phyloP scores from a whole-genome alignment of 2,797 vertebrate genomes.

The Danio choprae region DNA sequence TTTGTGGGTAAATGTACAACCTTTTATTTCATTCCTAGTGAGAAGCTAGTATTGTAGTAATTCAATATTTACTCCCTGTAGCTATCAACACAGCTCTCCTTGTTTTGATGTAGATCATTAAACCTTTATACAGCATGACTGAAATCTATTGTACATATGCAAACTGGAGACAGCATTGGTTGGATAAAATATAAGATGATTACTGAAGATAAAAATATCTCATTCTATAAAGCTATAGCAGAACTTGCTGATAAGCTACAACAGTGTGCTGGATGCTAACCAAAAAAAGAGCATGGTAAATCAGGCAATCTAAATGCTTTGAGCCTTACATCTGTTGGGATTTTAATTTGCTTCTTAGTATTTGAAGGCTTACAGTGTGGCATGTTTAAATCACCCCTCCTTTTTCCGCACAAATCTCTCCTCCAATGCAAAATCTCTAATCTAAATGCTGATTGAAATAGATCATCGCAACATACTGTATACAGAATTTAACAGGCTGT shows the following conservation, averaged over 20 bases:
- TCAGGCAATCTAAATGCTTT: not conserved
- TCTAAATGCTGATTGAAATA: slow-evolving; percentile 11
- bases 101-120: too few relatives aligned
- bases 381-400: not conserved
- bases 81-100: too few relatives aligned
- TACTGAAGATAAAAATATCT: too few relatives aligned
- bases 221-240: too few relatives aligned
- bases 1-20: too few relatives aligned
- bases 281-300: slow-evolving; percentile 6
- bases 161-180: too few relatives aligned
- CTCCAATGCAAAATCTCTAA: not conserved
- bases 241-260: not conserved
- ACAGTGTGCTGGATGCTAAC: not conserved
- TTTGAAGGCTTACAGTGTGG: slow-evolving; percentile 11
- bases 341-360: not conserved
- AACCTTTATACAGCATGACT: too few relatives aligned
- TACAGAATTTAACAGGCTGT: not conserved
- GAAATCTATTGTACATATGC: too few relatives aligned
- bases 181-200: too few relatives aligned
- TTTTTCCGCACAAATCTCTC: not conserved
- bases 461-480: slow-evolving; percentile 17
- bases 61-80: too few relatives aligned
- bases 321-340: slow-evolving; percentile 7
- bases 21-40: too few relatives aligned
- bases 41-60: too few relatives aligned